Base-by-base conservation (phyloP, 2,797 vertebrate species). In the Lemur catta region DNA sequence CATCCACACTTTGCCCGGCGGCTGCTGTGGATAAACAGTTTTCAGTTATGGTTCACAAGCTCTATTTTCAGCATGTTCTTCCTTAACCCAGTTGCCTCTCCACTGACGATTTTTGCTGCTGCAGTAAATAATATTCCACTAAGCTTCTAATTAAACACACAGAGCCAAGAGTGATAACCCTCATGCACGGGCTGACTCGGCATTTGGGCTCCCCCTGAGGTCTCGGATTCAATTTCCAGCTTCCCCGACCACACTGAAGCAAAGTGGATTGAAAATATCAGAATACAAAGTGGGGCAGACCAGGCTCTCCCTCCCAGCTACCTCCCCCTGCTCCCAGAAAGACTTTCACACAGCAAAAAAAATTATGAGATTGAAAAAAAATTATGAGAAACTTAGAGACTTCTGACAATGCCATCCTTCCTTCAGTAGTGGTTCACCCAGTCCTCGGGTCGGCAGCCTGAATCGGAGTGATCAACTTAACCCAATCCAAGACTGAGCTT, bases 171-270 rank as follows among this genome's bases (percentile, higher is more conserved):
- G 84, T 20, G 82, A 93, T 78, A 97, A 97, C 91, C 96, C 97
- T 93, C 96, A 63, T 55, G 82, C 94, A 72, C 88, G 43, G 78
- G 74, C 92, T 96, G 93, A 96, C 80, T 97, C 97, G 89, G 97
- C 91, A 82, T 75, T 84, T 78, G 50, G 86, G 78, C 61, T 87
- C 69, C 87, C 87, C 93, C 89, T n/a, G 78, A 97, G 74, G 57
- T 97, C 98, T 97, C 89, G 85, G 97, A 87, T 97, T 97, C 91
- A 94, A 97, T 97, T 97, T 97, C 87, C 92, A 97, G 76, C 76
- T 96, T 92, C 96, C 98, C 96, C 0, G 0, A 91, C 91, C 72
- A 94, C 11, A 18, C 72, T 79, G 89, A 76, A 97, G 96, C 84
- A 96, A 98, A 90, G 2, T 30, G 59, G 69, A 71, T 33, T 15